Evolutionary conservation across 2,797 vertebrate genomes (phyloP), one percentile per base, ranked within the genome.

Genomic region (Molossus molossus): DNA sequence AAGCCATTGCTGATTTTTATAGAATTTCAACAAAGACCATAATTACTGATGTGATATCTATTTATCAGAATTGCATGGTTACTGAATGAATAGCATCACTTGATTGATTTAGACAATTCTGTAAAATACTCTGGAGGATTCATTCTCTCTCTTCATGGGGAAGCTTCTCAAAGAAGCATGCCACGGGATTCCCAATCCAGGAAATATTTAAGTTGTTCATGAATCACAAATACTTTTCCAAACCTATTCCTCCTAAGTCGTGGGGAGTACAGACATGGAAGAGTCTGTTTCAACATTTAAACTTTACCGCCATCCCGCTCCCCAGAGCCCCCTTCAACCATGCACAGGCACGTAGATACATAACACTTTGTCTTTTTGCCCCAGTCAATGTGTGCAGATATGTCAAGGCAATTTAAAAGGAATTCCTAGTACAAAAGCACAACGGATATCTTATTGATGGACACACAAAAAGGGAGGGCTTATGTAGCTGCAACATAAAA

Each of bases 361-460:
- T 0, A 50, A 15, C 40, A 15, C 8, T 33, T 53, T 25, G 21
- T 33, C 18, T 65, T 89, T 73, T 79, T 58, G 14, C 15, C 25
- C 20, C 29, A 29, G 11, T 27, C 58, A 81, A 21, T 15, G 8
- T 72, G 18, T 1, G 18, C 55, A 76, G 29, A 85, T 7, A 57
- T 48, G 81, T 18, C 27, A 91, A 83, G 17, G n/a, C 1, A 77
- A 33, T 77, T n/a, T 65, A 55, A 83, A 80, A 53, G 3, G 9
- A 17, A 67, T 33, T 33, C 33, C 33, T 33, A 33, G 98, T 98
- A 98, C 98, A 98, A 98, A 99, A 98, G 99, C 98, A 99, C 98
- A 99, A 99, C 99, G 99, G 99, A 99, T 96, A 98, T 98, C 98
- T 99, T 99, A 99, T 99, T 99, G 99, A 99, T 96, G 97, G 90